phyloP scores from a whole-genome alignment of 2,888 invertebrate species.

The Drosophila affinis region DNA sequence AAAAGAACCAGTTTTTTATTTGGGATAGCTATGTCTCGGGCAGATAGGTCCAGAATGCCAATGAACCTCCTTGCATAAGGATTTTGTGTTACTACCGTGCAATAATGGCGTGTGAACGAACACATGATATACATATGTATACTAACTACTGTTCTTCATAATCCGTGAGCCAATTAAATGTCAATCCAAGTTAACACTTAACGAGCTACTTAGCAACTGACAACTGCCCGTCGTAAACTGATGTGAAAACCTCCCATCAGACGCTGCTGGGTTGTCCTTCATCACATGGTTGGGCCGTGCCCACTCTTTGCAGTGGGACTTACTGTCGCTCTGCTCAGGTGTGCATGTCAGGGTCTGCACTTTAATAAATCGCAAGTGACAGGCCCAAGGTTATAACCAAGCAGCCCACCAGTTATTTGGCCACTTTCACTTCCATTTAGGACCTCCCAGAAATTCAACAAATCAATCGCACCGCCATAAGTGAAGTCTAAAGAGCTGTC shows the following conservation, averaged over 20 bases:
- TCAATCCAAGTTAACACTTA: neutral
- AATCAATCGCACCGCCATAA: slow-evolving; percentile 65
- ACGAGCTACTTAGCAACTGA: neutral
- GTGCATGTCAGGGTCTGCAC: slow-evolving; percentile 32
- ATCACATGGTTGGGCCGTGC: too few relatives aligned
- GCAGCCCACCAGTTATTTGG: slow-evolving; percentile 41
- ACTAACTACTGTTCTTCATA: too few relatives aligned
- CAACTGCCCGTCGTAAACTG: neutral
- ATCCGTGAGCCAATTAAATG: neutral
- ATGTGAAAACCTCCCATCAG: too few relatives aligned
- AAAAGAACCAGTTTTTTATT: too few relatives aligned
- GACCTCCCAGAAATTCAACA: slow-evolving; percentile 49
- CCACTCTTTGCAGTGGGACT: slow-evolving; percentile 3
- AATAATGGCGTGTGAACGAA: too few relatives aligned
- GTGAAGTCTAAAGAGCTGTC: slow-evolving; percentile 33
- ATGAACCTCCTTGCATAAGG: too few relatives aligned
- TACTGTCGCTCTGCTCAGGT: slow-evolving; percentile 4
- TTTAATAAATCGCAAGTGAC: slow-evolving; percentile 54
- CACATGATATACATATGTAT: too few relatives aligned
- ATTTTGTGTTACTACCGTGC: too few relatives aligned
- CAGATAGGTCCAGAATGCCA: too few relatives aligned
- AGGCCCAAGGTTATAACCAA: slow-evolving; percentile 51
- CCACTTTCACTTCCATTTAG: slow-evolving; percentile 64
- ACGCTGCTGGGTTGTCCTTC: too few relatives aligned
- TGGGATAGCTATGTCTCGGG: too few relatives aligned